A percentile compares a stretch with the other conserved stretches of the same genome.
phyloP scores from a whole-genome alignment of 2,113 vertebrate genomes.

The Ictalurus furcatus region DNA sequence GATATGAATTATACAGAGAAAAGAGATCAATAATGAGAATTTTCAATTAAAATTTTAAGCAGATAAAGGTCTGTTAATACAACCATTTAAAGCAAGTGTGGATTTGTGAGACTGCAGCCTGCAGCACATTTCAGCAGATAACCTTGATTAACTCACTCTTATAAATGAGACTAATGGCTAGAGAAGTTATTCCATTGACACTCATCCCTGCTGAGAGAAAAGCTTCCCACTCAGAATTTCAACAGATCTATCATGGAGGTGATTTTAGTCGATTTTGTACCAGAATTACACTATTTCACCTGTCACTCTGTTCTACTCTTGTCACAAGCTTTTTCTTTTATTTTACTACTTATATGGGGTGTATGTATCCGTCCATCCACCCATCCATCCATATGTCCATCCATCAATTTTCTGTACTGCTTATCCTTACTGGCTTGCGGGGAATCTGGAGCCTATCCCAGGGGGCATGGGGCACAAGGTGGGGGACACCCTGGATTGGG shows the following conservation, averaged over 20 bases:
- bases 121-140: conserved; percentile 29
- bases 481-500: neutral
- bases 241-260: conserved; percentile 15
- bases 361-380: too few relatives aligned
- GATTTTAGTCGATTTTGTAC: neutral
- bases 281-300: neutral
- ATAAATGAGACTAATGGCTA: conserved; percentile 38
- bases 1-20: neutral
- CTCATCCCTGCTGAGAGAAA: neutral
- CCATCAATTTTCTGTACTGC: too few relatives aligned
- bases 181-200: conserved; percentile 22
- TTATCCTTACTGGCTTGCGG: neutral
- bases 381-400: too few relatives aligned
- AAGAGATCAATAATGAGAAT: conserved; percentile 18
- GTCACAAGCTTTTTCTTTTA: neutral
- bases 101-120: conserved; percentile 13
- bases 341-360: too few relatives aligned
- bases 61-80: conserved; percentile 29
- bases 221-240: conserved; percentile 15
- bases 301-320: neutral
- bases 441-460: neutral
- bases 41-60: conserved; percentile 26
- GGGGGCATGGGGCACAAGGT: neutral
- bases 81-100: conserved; percentile 21
- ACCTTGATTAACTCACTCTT: conserved; percentile 39